A percentile compares a stretch with the other conserved stretches of the same genome.
These are phyloP conservation scores for Climacteris rufus DNA, from an alignment of 2,113 vertebrate genomes.

Conservation along the genomic window DNA sequence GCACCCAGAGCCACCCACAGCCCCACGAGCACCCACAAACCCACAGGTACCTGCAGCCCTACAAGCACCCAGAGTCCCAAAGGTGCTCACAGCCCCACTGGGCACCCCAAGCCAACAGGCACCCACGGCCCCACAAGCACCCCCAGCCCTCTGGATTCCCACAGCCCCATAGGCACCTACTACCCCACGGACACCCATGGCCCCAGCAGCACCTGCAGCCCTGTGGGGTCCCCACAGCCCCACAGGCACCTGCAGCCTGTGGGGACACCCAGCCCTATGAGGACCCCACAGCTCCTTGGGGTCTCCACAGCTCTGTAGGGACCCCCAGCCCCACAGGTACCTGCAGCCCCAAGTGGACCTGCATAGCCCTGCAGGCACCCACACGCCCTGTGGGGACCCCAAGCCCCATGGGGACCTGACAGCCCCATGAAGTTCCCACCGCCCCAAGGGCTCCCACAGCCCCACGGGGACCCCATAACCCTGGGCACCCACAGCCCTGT, in stretches of 20 bases:
- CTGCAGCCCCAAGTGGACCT: neutral
- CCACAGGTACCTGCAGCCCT: neutral
- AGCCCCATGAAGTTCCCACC: too few relatives aligned
- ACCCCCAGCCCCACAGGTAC: neutral
- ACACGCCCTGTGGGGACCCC: neutral
- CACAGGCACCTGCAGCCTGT: neutral
- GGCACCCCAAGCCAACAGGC: neutral
- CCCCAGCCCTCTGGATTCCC: too few relatives aligned
- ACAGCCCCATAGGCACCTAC: neutral
- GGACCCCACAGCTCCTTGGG: too few relatives aligned
- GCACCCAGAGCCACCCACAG: neutral
- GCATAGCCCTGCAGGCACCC: neutral
- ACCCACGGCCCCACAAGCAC: neutral
- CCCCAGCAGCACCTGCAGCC: too few relatives aligned
- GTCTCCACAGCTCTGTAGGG: rapidly evolving
- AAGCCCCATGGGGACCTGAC: neutral
- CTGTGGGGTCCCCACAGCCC: too few relatives aligned
- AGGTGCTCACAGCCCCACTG: neutral
- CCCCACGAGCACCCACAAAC: neutral
- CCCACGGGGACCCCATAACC: neutral
- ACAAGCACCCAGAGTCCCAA: neutral
- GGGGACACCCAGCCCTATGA: neutral
- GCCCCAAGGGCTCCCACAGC: neutral
- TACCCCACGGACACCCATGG: neutral
- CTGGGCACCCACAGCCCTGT: too few relatives aligned